Conservation (phyloP, 2,888 invertebrate species). For the Drosophila rubida region DNA sequence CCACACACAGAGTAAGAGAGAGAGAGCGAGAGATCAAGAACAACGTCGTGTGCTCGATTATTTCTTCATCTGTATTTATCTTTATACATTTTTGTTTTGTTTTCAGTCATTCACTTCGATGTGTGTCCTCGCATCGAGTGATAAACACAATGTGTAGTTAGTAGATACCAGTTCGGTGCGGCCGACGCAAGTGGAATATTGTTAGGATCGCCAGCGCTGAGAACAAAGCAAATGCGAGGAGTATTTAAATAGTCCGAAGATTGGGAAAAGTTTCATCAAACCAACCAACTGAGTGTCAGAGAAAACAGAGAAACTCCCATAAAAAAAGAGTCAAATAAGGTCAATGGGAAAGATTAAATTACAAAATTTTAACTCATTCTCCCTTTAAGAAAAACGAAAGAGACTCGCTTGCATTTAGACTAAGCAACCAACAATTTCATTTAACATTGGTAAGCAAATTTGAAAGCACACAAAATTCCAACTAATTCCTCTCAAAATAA, state of each 20-base stretch:
- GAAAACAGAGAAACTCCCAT: not conserved
- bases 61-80: conserved; percentile 1
- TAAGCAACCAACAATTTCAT: too few relatives aligned
- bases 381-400: too few relatives aligned
- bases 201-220: not conserved
- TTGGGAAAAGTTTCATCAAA: not conserved
- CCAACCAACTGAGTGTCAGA: not conserved
- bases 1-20: conserved; percentile 11
- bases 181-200: not conserved
- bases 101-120: conserved; percentile 2
- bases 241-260: not conserved
- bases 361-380: too few relatives aligned
- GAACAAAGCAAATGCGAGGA: not conserved
- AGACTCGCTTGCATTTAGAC: too few relatives aligned
- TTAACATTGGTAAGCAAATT: too few relatives aligned
- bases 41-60: conserved; percentile 7
- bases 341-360: too few relatives aligned
- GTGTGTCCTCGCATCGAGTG: conserved; percentile 21
- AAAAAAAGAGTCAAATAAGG: not conserved
- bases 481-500: too few relatives aligned
- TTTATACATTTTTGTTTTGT: not conserved
- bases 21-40: not conserved
- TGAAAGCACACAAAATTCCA: too few relatives aligned
- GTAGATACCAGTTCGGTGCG: conserved; percentile 34
- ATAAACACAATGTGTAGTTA: conserved; percentile 20